Percentiles rank a stretch among this genome's conserved stretches.
Conservation (phyloP, 2,113 vertebrate genomes). For the Myrmophylax atrothorax region DNA sequence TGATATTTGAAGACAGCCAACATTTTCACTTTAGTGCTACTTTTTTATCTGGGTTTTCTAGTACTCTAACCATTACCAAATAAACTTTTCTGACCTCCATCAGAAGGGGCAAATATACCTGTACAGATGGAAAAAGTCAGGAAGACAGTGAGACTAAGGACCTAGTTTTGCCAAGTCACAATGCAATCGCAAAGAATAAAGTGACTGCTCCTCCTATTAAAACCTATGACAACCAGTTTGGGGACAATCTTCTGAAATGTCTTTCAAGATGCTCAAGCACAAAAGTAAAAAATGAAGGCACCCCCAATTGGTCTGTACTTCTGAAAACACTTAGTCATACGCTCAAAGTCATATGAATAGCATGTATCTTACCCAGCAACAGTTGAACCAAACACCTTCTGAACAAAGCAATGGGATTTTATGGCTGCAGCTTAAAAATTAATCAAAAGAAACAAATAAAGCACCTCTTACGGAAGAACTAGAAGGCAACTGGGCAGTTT, state of each 20-base stretch:
- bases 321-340: background rate
- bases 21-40: background rate
- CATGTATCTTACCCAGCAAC: background rate
- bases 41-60: background rate
- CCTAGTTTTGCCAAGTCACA: background rate
- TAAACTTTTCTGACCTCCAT: background rate
- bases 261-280: background rate
- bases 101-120: background rate
- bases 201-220: background rate
- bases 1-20: background rate
- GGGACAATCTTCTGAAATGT: background rate
- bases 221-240: background rate
- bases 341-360: background rate
- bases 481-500: background rate
- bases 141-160: background rate
- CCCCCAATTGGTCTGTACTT: background rate
- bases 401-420: background rate
- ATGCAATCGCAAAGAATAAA: background rate
- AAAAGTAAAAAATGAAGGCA: background rate
- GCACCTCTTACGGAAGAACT: background rate
- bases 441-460: conserved; percentile 16
- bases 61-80: background rate
- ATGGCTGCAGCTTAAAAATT: background rate
- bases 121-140: background rate
- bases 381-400: background rate